Evolutionary conservation across 2,113 vertebrate species (phyloP), one percentile per base, ranked within the genome.

Genomic region (Mobula birostris): DNA sequence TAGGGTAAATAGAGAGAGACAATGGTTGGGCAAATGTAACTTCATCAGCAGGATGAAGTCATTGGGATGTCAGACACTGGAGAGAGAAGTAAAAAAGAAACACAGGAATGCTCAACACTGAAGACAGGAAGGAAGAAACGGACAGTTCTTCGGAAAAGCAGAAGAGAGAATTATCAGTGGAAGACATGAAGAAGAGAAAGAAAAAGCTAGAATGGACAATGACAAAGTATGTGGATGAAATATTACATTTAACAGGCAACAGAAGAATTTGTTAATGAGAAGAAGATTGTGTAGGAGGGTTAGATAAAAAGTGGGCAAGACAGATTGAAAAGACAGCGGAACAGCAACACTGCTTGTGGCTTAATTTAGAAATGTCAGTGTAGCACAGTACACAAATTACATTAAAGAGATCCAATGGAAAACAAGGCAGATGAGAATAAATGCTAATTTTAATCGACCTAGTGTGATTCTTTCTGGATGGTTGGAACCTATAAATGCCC

Each of bases 401-500:
- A 88, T 61, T 63, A 29, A 87, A 66, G 61, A 66, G 66, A 90
- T 66, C 32, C 14, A 90, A 90, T 90, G 15, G 61, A n/a, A 90
- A 90, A 68, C 19, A 90, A 90, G 27, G n/a, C 12, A 63, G 29
- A 68, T 90, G 61, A 90, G 58, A 68, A 90, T 90, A 90, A 90
- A 90, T 90, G 85, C n/a, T n/a, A 17, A 17, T 66, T 32, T n/a
- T 63, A n/a, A 90, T 66, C 32, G 11, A 14, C 29, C 61, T 90
- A 27, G 15, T 48, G 48, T 48, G 48, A 48, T 48, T 48, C 48
- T 48, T 48, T 48, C 48, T 48, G 48, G 48, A 48, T 48, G 48
- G 48, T 48, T 48, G 48, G 48, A 48, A 48, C 48, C 48, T 48
- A 48, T 48, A 48, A 48, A 48, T 48, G 48, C 48, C 48, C 5